These are phyloP conservation scores for Ypsolopha sequella DNA, from an alignment of 2,888 invertebrate genomes.

Conservation along the genomic window DNA sequence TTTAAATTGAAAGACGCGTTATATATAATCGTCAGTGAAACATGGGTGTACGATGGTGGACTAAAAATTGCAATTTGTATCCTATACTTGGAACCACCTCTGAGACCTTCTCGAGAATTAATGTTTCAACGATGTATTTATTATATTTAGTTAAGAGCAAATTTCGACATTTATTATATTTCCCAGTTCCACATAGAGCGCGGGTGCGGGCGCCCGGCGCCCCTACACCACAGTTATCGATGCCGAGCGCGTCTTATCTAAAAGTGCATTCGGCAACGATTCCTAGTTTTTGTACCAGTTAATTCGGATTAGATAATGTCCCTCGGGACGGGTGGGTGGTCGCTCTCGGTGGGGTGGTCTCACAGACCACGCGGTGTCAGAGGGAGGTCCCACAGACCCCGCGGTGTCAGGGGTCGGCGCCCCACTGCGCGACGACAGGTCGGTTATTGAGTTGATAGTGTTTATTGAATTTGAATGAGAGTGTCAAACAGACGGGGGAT, in stretches of 20 bases:
- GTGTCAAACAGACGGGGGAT: not conserved
- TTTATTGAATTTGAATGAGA: slow-evolving; percentile 21
- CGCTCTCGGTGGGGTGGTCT: slow-evolving; percentile 26
- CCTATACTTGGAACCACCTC: too few species aligned
- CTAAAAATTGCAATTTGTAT: too few species aligned
- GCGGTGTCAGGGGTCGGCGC: slow-evolving; percentile 18
- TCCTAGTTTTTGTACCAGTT: slow-evolving; percentile 46
- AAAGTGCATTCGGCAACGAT: slow-evolving; percentile 44
- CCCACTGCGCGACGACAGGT: slow-evolving; percentile 38
- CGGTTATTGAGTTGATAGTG: slow-evolving; percentile 21
- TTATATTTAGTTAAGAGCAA: too few species aligned
- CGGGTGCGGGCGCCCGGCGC: too few species aligned
- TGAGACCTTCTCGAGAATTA: too few species aligned
- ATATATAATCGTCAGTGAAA: too few species aligned
- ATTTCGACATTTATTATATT: too few species aligned
- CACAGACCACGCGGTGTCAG: not conserved
- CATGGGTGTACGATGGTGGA: too few species aligned
- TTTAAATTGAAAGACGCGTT: too few species aligned
- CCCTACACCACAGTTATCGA: not conserved
- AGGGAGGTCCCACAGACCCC: too few species aligned
- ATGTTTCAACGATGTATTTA: too few species aligned
- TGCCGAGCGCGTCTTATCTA: slow-evolving; percentile 30
- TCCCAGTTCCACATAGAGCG: too few species aligned
- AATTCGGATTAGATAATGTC: slow-evolving; percentile 62
- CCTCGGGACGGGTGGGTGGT: slow-evolving; percentile 32